Evolutionary conservation across 2,113 vertebrate genomes (phyloP).

Genomic region (Megalops atlanticus): DNA sequence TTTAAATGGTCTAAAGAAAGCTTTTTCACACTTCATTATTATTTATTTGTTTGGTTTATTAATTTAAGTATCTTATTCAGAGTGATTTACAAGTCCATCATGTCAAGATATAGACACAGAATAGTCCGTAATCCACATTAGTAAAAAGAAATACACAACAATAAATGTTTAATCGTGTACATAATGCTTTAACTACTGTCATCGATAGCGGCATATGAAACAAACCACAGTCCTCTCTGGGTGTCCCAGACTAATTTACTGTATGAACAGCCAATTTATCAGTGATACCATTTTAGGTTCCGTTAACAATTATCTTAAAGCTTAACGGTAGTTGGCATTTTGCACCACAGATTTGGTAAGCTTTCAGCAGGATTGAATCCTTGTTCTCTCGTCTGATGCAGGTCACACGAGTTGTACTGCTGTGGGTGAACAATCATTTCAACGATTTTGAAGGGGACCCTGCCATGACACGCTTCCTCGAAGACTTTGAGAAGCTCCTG

Average conservation of each 20-base stretch:
- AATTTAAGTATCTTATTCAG: background rate
- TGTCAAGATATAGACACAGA: too few relatives aligned
- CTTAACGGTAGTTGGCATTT: background rate
- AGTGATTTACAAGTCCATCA: background rate
- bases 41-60: background rate
- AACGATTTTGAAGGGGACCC: conserved; percentile 96
- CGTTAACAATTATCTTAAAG: background rate
- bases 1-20: background rate
- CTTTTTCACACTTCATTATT: background rate
- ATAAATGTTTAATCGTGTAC: too few relatives aligned
- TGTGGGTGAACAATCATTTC: conserved; percentile 99
- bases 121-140: too few relatives aligned
- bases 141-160: too few relatives aligned
- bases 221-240: background rate
- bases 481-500: conserved; percentile 91
- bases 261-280: background rate
- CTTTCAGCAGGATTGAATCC: background rate
- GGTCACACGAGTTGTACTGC: conserved; percentile 91
- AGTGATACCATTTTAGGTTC: background rate
- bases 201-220: background rate
- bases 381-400: conserved; percentile 45
- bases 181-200: too few relatives aligned
- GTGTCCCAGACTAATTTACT: background rate
- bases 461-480: conserved; percentile 91
- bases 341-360: background rate